Conservation (phyloP, 2,797 vertebrate genomes). For the Trachops cirrhosus region DNA sequence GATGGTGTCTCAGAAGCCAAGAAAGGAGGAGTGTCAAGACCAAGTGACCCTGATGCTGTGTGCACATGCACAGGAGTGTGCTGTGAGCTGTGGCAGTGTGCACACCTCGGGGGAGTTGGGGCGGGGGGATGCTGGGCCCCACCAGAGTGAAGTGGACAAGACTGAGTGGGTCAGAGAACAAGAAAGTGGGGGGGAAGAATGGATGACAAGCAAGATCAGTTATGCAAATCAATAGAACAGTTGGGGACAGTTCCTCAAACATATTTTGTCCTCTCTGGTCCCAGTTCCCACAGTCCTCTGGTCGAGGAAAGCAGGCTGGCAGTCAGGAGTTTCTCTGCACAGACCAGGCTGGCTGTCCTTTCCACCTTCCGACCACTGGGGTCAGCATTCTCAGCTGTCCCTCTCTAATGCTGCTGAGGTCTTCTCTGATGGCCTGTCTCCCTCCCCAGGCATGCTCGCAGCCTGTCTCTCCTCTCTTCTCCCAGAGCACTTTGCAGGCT, state of each 20-base stretch:
- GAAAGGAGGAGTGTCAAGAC: neutral
- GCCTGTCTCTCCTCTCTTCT: neutral
- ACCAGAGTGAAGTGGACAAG: too few species aligned
- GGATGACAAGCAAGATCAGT: neutral
- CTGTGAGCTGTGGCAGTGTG: accelerated
- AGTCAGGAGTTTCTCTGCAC: neutral
- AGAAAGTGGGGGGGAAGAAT: neutral
- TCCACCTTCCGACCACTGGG: accelerated
- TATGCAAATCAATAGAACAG: neutral
- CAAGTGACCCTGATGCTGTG: neutral
- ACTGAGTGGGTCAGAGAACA: neutral
- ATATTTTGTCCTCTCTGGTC: neutral
- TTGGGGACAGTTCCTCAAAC: neutral
- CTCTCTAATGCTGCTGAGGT: neutral
- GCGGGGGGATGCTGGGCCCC: neutral
- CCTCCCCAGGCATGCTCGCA: neutral
- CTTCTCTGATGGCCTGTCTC: neutral
- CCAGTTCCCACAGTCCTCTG: neutral
- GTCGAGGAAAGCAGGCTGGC: neutral
- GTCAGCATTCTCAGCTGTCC: neutral
- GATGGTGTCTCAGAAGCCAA: neutral
- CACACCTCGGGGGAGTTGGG: accelerated
- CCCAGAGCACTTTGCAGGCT: neutral
- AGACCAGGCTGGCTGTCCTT: neutral
- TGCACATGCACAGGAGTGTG: accelerated